Percentiles rank a stretch among this genome's conserved stretches.
Evolutionary conservation across 2,888 invertebrate genomes (phyloP).

Genomic region (Agelastica alni): DNA sequence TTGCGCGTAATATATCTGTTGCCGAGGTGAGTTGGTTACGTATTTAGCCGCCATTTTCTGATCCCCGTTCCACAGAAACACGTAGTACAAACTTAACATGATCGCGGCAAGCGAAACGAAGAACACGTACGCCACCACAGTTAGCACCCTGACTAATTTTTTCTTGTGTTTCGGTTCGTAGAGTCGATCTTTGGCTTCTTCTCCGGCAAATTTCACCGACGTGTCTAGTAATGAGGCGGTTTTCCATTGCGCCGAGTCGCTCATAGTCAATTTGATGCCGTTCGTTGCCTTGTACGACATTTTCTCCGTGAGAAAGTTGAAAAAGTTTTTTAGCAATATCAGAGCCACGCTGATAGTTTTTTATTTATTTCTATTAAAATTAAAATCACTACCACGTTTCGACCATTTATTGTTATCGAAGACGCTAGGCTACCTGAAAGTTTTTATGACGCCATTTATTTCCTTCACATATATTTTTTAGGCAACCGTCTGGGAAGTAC

Average conservation of each 20-base stretch:
- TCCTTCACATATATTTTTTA: too few species aligned
- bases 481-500: too few species aligned
- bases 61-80: slow-evolving; percentile 90
- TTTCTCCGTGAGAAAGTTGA: slow-evolving; percentile 33
- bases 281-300: slow-evolving; percentile 66
- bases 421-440: too few species aligned
- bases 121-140: slow-evolving; percentile 91
- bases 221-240: slow-evolving; percentile 54
- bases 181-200: slow-evolving; percentile 69
- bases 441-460: too few species aligned
- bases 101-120: slow-evolving; percentile 93
- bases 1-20: slow-evolving; percentile 25
- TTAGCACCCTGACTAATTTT: slow-evolving; percentile 87
- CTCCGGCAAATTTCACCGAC: slow-evolving; percentile 69
- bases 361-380: slow-evolving; percentile 23
- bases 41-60: slow-evolving; percentile 44
- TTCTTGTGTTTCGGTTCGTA: slow-evolving; percentile 85
- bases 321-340: slow-evolving; percentile 33
- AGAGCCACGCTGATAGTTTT: slow-evolving; percentile 40
- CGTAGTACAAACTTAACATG: slow-evolving; percentile 91
- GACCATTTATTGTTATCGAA: too few species aligned
- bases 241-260: slow-evolving; percentile 45
- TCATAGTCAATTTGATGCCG: slow-evolving; percentile 56
- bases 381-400: slow-evolving; percentile 4
- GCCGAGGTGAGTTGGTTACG: slow-evolving; percentile 23